Evolutionary conservation across 1,140 invertebrate genomes (phyloP), one percentile per base, ranked within the genome.

Genomic region (Orussus abietinus): DNA sequence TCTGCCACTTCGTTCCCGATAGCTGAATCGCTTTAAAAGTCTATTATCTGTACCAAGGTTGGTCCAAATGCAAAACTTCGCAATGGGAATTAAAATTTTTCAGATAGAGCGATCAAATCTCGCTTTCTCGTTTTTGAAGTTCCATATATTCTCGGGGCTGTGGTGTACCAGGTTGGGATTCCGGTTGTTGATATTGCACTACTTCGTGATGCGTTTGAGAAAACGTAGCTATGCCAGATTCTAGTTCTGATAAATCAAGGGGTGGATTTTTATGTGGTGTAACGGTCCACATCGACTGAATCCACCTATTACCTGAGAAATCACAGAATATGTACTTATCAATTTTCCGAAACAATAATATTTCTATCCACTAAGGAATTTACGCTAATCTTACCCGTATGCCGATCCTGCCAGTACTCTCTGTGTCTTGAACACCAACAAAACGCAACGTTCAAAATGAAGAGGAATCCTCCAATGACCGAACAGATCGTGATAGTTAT

Each of bases 211-310:
- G 62, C 62, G n/a, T n/a, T n/a, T n/a, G n/a, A n/a, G n/a, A n/a
- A n/a, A 58, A 34, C 66, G 53, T 7, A 54, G 53, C 10, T 67
- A 55, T 19, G 56, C 63, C 55, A 14, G 64, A 42, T 58, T 86
- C 80, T 0, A 90, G 60, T 66, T 90, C 86, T 1, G 81, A 82
- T 12, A 85, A 78, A 65, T 90, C 88, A 11, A 92, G 60, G 5
- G 89, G 82, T n/a, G 86, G 85, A 62, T 88, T 86, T 42, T 87
- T 83, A 50, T 88, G 81, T 0, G 89, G 88, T 10, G 86, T 85
- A 25, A 83, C 77, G 9, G 86, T 84, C 86, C 86, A 92, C 57
- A 91, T 74, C 5, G 88, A 85, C 7, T 87, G 78, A 40, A 90
- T 74, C 84, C 84, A 90, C 52, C 87, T 84, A 69, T 90, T 90